Percentiles rank a stretch among this genome's conserved stretches.
Evolutionary conservation across 2,888 invertebrate species (phyloP).

Genomic region (Plemyria rubiginata): DNA sequence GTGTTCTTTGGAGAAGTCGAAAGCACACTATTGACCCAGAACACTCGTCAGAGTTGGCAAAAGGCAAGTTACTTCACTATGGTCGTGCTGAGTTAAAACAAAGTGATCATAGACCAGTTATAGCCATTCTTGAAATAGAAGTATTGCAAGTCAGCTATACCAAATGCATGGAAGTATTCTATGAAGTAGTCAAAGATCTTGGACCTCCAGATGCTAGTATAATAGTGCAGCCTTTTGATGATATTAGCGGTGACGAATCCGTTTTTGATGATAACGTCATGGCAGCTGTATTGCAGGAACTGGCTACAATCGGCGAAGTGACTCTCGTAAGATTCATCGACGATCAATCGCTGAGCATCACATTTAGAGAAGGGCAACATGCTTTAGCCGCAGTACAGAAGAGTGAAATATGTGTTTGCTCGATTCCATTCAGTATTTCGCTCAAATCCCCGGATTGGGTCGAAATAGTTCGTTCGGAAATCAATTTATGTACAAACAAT

Average conservation of each 20-base stretch:
- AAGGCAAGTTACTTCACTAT: conserved; percentile 94
- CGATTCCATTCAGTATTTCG: conserved; percentile 87
- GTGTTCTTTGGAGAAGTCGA: conserved; percentile 96
- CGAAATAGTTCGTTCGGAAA: conserved; percentile 91
- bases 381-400: conserved; percentile 90
- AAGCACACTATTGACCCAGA: conserved; percentile 90
- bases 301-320: conserved; percentile 94
- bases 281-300: conserved; percentile 90
- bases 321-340: conserved; percentile 96
- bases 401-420: conserved; percentile 86
- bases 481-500: conserved; percentile 93
- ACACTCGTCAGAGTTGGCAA: conserved; percentile 87
- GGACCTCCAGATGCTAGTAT: conserved; percentile 98
- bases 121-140: conserved; percentile 95
- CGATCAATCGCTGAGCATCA: conserved; percentile 93
- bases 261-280: conserved; percentile 93
- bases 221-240: conserved; percentile 86
- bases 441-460: conserved; percentile 95
- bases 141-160: conserved; percentile 91
- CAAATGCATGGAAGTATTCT: conserved; percentile 91
- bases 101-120: conserved; percentile 98
- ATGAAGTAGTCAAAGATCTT: conserved; percentile 92
- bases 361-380: conserved; percentile 95
- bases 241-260: conserved; percentile 77
- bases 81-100: conserved; percentile 97